These are phyloP conservation scores for Hemibagrus wyckioides DNA, from an alignment of 2,113 vertebrate species.

Conservation along the genomic window DNA sequence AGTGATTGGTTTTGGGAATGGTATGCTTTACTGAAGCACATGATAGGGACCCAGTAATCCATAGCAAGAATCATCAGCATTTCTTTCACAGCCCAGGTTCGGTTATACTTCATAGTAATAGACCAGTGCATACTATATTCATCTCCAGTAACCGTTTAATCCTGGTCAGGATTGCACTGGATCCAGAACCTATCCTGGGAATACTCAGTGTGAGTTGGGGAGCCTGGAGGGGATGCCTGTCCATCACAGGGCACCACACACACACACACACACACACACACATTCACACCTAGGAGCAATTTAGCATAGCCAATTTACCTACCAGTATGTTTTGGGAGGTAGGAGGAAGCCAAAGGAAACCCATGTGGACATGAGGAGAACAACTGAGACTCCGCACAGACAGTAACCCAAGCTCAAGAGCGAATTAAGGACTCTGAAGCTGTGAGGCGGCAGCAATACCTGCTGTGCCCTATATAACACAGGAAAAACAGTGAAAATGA, in stretches of 20 bases:
- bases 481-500: background rate
- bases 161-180: background rate
- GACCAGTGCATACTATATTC: background rate
- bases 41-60: background rate
- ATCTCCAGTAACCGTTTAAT: background rate
- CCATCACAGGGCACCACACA: background rate
- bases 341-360: slow-evolving; percentile 4
- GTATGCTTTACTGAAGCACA: slow-evolving; percentile 12
- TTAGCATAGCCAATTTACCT: background rate
- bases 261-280: background rate
- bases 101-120: background rate
- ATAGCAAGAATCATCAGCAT: background rate
- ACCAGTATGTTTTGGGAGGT: slow-evolving; percentile 4
- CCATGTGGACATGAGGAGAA: background rate
- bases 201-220: background rate
- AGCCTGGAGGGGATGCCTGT: background rate
- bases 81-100: background rate
- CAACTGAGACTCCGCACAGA: background rate
- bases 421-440: background rate
- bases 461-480: background rate
- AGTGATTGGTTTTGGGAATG: background rate
- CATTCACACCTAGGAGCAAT: slow-evolving; percentile 9
- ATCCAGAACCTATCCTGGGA: background rate
- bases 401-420: background rate
- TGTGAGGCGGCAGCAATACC: background rate